These are phyloP conservation scores for Serranus cabrilla DNA, from an alignment of 2,797 vertebrate species.

Conservation along the genomic window DNA sequence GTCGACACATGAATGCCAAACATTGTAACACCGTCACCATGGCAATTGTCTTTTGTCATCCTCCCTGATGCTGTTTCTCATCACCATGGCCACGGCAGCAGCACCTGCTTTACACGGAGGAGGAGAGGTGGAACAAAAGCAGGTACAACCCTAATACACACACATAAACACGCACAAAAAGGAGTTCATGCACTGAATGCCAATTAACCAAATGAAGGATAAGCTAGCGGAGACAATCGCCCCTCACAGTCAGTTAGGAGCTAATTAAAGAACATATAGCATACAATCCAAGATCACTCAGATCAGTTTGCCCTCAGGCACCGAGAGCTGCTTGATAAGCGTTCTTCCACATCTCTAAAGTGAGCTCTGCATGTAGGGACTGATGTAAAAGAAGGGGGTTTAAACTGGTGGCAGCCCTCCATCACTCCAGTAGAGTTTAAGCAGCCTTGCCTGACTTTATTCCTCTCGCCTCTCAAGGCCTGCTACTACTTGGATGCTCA, in stretches of 20 bases:
- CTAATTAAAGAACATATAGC: constrained; percentile 78
- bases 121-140: constrained; percentile 54
- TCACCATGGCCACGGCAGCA: constrained; percentile 71
- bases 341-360: constrained; percentile 47
- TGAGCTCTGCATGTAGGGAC: constrained; percentile 28
- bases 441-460: constrained; percentile 54
- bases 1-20: constrained; percentile 36
- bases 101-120: constrained; percentile 48
- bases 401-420: constrained; percentile 34
- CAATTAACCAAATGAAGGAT: constrained; percentile 74
- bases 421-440: constrained; percentile 50
- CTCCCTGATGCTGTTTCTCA: constrained; percentile 35
- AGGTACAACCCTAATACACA: constrained; percentile 40
- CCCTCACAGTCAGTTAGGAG: constrained; percentile 67
- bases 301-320: constrained; percentile 58
- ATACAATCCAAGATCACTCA: constrained; percentile 61
- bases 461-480: constrained; percentile 64
- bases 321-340: constrained; percentile 46
- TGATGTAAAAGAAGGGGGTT: constrained; percentile 28
- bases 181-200: constrained; percentile 53
- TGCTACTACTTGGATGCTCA: constrained; percentile 73
- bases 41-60: constrained; percentile 66
- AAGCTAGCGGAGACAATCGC: constrained; percentile 62
- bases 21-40: constrained; percentile 63
- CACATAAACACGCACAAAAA: constrained; percentile 15